Base-by-base conservation (phyloP, 2,797 vertebrate genomes). In the Protonibea diacanthus region DNA sequence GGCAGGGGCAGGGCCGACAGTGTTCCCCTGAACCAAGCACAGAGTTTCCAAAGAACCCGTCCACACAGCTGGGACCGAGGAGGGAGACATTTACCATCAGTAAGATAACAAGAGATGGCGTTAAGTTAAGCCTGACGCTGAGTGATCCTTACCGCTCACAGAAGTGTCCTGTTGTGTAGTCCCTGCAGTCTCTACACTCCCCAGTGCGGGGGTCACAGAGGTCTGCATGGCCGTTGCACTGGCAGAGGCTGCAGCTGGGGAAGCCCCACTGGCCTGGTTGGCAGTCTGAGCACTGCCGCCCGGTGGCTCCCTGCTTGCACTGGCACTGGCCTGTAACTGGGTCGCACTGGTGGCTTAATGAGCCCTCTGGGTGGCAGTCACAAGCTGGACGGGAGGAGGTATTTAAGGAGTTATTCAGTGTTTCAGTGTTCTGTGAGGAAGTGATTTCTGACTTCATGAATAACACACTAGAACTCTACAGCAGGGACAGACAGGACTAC, bases 1-100 rank as follows among this genome's bases (percentile, higher is more conserved):
- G 97, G 67, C 97, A 98, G 13, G 96, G 95, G 63, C 97, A 99
- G 5, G 96, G 96, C 9, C 94, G 94, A 78, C 97, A 98, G 80
- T 96, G 96, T 55, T 96, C 95, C 25, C 96, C 97, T 0, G 95
- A 97, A 55, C 96, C 97, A 60, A 98, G 91, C 45, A 96, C 89
- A 0, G 97, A 95, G 89, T 97, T 95, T 68, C 97, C 96, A 0
- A 95, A 97, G 90, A 96, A 98, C 42, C 96, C 96, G 0, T 97
- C 91, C 71, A 92, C 76, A 89, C 96, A 97, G 25, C 97, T 97
- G 69, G 0, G 2, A 57, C 6, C 63, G 47, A 70, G 0, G 0
- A 60, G 2, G 11, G 45, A 80, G 17, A 68, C 3, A 59, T 6
- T 69, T 8, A 49, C 21, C 5, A 68, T 68, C 18, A 74, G 53